Base-by-base conservation (phyloP, 2,797 vertebrate species). In the Syngnathus acus region DNA sequence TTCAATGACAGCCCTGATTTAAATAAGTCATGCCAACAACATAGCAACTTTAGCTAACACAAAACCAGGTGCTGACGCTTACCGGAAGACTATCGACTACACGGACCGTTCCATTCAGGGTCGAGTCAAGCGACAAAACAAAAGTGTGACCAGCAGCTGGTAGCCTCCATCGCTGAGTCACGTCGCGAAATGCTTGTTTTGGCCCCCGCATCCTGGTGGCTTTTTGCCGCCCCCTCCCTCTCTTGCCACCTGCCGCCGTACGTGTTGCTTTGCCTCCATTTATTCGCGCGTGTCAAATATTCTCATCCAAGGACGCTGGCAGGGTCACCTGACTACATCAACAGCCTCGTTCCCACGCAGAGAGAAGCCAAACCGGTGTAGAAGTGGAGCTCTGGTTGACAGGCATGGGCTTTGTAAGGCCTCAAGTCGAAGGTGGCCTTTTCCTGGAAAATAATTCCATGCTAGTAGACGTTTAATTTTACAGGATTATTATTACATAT, bases 141-240 rank as follows among this genome's bases (percentile, higher is more conserved):
- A 83, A 68, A 61, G 70, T 73, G 69, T 78, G 77, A 80, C 80
- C 82, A 78, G 60, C 81, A 84, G 82, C 81, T 81, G 78, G 77
- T 73, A 71, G 77, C 67, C 43, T 71, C 73, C 69, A 64, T 57
- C 48, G n/a, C 73, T 54, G 65, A 64, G 61, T 61, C 68, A 8
- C 73, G 40, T 64, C 53, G 58, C 71, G 55, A 65, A 59, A 67
- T 68, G 75, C 75, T 83, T 84, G 75, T 83, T 87, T 81, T 80
- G 74, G 70, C 61, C 70, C 67, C 17, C 80, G 73, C 54, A 16
- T 7, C 6, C 13, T 57, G 6, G 54, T 32, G 54, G 54, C 54
- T 57, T 32, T 17, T 57, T 32, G 26, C 11, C 54, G 26, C 54
- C 4, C 26, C 54, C 54, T 71, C 53, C 4, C 21, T 10, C 10